phyloP scores from a whole-genome alignment of 2,888 invertebrate species.

The Luperina testacea region DNA sequence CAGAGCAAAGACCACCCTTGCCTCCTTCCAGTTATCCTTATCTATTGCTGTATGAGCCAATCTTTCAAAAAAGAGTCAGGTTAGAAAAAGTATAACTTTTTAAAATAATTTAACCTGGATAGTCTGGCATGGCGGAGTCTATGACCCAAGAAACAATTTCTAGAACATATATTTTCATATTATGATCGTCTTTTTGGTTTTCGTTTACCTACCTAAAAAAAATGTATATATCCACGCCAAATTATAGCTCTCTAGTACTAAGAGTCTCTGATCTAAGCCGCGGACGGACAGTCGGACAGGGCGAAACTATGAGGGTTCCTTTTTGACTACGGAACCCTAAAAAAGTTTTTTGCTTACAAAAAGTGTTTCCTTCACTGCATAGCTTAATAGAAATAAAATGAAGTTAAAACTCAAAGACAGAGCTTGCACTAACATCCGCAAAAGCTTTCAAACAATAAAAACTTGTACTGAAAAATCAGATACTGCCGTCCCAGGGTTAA shows the following conservation, averaged over 20 bases:
- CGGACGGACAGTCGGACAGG: too few relatives aligned
- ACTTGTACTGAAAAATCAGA: slow-evolving; percentile 13
- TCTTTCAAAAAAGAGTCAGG: too few relatives aligned
- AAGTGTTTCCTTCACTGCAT: neutral
- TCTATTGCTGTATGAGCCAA: neutral
- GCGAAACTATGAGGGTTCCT: too few relatives aligned
- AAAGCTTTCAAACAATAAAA: slow-evolving; percentile 41
- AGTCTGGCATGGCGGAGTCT: too few relatives aligned
- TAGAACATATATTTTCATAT: slow-evolving; percentile 65
- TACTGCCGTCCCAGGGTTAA: neutral
- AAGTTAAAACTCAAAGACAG: neutral
- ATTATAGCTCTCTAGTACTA: too few relatives aligned
- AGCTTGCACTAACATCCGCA: neutral
- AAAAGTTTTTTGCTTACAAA: neutral
- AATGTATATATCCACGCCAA: too few relatives aligned
- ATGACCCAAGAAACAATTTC: slow-evolving; percentile 92
- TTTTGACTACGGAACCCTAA: too few relatives aligned
- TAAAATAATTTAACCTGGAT: too few relatives aligned
- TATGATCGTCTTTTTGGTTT: neutral
- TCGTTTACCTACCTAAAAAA: neutral
- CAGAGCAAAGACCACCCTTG: neutral
- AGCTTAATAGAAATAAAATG: neutral
- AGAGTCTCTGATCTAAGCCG: too few relatives aligned
- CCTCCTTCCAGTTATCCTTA: neutral
- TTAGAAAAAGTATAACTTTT: too few relatives aligned